phyloP scores from a whole-genome alignment of 2,797 vertebrate genomes.

The Picus viridis region DNA sequence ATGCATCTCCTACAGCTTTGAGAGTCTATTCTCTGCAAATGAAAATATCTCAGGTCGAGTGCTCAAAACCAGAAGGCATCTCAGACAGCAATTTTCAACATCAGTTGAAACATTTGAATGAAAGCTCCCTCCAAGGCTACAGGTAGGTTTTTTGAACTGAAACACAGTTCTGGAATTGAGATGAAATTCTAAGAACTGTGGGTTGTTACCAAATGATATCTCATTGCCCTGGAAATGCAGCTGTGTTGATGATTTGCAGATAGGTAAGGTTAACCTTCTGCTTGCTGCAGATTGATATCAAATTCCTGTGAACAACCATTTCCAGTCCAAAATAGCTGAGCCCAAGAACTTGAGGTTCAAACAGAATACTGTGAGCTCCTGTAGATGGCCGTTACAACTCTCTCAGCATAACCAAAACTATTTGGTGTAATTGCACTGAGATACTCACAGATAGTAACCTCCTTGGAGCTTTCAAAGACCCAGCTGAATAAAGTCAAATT shows the following conservation, averaged over 20 bases:
- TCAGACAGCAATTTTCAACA: background rate
- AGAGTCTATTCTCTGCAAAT: background rate
- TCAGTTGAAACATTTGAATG: background rate
- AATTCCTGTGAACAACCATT: background rate
- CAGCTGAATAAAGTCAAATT: background rate
- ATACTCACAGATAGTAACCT: background rate
- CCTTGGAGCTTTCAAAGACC: background rate
- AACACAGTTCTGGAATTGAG: slow-evolving; percentile 16
- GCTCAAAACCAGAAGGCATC: background rate
- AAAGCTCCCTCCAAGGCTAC: background rate
- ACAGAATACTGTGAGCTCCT: background rate
- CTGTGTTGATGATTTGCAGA: background rate
- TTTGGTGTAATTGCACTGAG: background rate
- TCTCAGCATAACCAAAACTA: background rate
- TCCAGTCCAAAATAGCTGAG: background rate
- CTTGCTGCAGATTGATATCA: background rate
- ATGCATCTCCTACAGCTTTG: background rate
- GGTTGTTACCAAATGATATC: fast-evolving
- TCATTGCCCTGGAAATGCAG: background rate
- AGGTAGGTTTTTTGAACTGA: background rate
- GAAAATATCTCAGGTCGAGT: background rate
- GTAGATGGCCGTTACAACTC: fast-evolving
- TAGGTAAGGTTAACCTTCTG: background rate
- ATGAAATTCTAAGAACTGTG: slow-evolving; percentile 45
- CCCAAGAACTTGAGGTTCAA: background rate